Evolutionary conservation across 2,797 vertebrate genomes (phyloP).

Genomic region (Protosalanx chinensis): DNA sequence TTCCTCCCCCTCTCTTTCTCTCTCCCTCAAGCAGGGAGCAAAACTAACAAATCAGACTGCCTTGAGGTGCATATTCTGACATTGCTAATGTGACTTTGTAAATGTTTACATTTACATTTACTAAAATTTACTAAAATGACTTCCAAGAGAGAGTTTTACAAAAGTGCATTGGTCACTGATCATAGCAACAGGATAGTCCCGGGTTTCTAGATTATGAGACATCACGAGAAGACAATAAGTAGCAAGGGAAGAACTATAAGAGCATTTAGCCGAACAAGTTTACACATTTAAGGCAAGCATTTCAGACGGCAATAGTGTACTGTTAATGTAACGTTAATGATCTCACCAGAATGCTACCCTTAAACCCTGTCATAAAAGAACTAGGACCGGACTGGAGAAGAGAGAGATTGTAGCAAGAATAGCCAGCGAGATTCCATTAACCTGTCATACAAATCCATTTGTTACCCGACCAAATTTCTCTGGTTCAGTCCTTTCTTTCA

Average conservation of each 20-base stretch:
- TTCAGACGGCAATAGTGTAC: too few species aligned
- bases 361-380: constrained; percentile 39
- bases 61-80: constrained; percentile 14
- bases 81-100: constrained; percentile 34
- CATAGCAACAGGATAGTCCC: too few species aligned
- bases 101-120: constrained; percentile 25
- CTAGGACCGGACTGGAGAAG: constrained; percentile 16
- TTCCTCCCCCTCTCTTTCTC: not conserved
- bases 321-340: constrained; percentile 18
- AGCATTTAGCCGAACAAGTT: too few species aligned
- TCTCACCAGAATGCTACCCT: constrained; percentile 28
- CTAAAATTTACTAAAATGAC: too few species aligned
- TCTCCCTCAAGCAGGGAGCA: constrained; percentile 6
- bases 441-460: not conserved
- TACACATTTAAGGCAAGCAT: too few species aligned
- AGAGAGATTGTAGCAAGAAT: not conserved
- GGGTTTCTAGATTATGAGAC: too few species aligned
- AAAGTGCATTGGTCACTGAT: too few species aligned
- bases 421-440: not conserved
- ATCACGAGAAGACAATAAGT: too few species aligned
- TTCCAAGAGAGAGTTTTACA: too few species aligned
- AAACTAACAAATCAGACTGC: constrained; percentile 25
- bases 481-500: not conserved
- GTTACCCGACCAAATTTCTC: constrained; percentile 10
- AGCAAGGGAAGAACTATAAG: too few species aligned